These are phyloP conservation scores for Ptyas mucosa DNA, from an alignment of 2,113 vertebrate species.

Conservation along the genomic window DNA sequence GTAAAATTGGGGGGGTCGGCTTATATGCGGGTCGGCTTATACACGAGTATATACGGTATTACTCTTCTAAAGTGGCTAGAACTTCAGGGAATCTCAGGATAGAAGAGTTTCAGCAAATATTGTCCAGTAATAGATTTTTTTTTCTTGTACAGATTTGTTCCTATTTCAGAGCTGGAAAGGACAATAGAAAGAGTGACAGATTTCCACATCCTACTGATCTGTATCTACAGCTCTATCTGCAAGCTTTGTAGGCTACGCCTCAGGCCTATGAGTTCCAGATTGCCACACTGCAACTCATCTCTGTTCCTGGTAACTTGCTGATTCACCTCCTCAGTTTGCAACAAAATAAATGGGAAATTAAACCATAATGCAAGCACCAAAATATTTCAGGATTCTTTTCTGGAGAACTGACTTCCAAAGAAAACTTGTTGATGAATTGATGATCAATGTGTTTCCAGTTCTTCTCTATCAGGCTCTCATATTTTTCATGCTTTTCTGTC, in stretches of 20 bases:
- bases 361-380: background rate
- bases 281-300: conserved; percentile 84
- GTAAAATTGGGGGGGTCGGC: no score
- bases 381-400: background rate
- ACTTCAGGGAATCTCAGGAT: background rate
- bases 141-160: background rate
- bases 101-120: background rate
- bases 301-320: conserved; percentile 85
- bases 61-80: no score
- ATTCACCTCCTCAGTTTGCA: conserved; percentile 76
- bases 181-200: background rate
- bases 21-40: no score
- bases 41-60: no score
- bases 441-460: conserved; percentile 81
- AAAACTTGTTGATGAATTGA: conserved; percentile 82
- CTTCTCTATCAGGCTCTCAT: conserved; percentile 81
- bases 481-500: conserved; percentile 79
- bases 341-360: no score
- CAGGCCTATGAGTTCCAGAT: conserved; percentile 86
- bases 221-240: conserved; percentile 93
- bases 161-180: background rate
- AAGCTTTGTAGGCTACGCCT: conserved; percentile 86
- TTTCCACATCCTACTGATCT: conserved; percentile 87
- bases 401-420: rapidly evolving
- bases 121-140: background rate